A percentile compares a stretch with the other conserved stretches of the same genome.
Conservation (phyloP, 2,113 vertebrate genomes). For the Fukomys damarensis region DNA sequence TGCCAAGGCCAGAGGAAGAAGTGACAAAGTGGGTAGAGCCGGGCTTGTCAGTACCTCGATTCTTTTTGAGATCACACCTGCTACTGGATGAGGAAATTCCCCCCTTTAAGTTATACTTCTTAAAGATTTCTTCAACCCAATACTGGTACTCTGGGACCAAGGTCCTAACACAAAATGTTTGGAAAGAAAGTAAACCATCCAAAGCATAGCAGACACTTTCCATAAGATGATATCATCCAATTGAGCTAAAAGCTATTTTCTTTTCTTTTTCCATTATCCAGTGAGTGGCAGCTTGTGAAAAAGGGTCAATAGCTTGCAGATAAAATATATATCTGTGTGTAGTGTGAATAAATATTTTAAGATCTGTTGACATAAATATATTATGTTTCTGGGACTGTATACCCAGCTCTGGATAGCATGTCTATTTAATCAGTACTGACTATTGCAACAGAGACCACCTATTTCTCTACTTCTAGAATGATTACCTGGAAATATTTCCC, state of each 20-base stretch:
- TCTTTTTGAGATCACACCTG: not conserved
- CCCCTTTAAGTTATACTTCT: not conserved
- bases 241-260: constrained; percentile 3
- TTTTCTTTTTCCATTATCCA: constrained; percentile 19
- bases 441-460: not conserved
- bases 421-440: not conserved
- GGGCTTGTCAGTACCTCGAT: not conserved
- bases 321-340: not conserved
- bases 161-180: not conserved
- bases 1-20: not conserved
- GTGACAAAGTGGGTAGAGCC: too few species aligned
- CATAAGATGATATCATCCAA: not conserved
- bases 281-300: constrained; percentile 19
- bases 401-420: not conserved
- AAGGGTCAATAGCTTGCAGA: not conserved
- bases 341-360: not conserved
- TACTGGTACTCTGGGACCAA: not conserved
- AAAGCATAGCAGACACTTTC: not conserved
- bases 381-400: not conserved
- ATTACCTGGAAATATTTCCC: not conserved
- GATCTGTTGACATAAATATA: not conserved
- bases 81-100: not conserved
- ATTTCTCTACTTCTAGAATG: not conserved
- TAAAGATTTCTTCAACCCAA: not conserved
- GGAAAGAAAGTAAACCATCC: not conserved